These are phyloP conservation scores for Heterohyrax brucei DNA, from an alignment of 2,797 vertebrate species.

Conservation along the genomic window DNA sequence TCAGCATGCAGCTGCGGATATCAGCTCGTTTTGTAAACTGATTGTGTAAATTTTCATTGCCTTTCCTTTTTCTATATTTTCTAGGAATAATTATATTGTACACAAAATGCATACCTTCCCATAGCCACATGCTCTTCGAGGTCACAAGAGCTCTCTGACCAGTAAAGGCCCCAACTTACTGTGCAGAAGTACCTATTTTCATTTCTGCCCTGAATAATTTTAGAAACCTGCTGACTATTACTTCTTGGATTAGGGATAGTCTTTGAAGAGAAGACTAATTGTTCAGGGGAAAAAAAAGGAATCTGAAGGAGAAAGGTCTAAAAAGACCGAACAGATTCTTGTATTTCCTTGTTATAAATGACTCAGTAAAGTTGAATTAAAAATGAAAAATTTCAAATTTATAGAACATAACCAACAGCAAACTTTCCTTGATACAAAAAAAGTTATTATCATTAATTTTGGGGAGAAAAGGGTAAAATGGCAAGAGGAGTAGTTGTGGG, in stretches of 20 bases:
- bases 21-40: slow-evolving; percentile 17
- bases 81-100: neutral
- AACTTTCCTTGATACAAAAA: neutral
- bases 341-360: neutral
- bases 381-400: slow-evolving; percentile 7
- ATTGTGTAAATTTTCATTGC: neutral
- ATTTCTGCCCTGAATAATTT: neutral
- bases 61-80: neutral
- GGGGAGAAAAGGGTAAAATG: neutral
- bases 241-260: neutral
- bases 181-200: neutral
- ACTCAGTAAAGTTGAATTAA: slow-evolving; percentile 2
- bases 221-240: neutral
- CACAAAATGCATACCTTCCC: neutral
- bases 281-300: neutral
- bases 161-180: neutral
- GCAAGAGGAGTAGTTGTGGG: neutral
- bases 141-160: neutral
- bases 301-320: neutral
- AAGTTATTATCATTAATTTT: neutral
- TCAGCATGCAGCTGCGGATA: neutral
- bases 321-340: neutral
- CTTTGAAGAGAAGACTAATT: neutral
- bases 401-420: neutral
- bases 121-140: neutral